Base-by-base conservation (phyloP, 2,113 vertebrate species). In the Leptosomus discolor region DNA sequence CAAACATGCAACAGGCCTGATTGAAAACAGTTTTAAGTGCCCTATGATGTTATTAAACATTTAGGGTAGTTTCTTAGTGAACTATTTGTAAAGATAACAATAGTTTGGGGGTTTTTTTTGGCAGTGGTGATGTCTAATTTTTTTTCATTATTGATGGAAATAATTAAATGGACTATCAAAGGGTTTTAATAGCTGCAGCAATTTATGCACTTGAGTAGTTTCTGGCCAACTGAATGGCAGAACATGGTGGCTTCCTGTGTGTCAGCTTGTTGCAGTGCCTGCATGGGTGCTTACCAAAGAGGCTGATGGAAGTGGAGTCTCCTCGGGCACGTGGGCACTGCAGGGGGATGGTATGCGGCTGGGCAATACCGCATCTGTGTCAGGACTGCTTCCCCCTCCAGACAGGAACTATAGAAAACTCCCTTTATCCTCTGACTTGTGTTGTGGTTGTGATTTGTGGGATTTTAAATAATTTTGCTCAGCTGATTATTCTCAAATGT, bases 271-370 rank as follows among this genome's bases (percentile, higher is more conserved):
- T 37, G 24, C 17, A 34, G 16, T 5, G 32, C 6, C 1, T 0
- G 4, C 32, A 3, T 12, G 24, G 36, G 15, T 30, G 41, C 29
- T 56, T 27, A 6, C 39, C 54, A n/a, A 26, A 43, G 88, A 36
- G 23, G 36, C 43, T 73, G 23, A 3, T 30, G 45, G 71, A 45
- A 46, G 36, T 1, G 9, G 76, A 22, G 22, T 10, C 57, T 41
- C 30, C 64, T 51, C 37, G 17, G 60, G 45, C 75, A 41, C 37
- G 21, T 0, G 2, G 56, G 14, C 37, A 13, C 4, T 0, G 0
- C 21, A 17, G 4, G 37, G 51, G 20, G 19, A 15, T n/a, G n/a
- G n/a, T 6, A 4, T 0, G 3, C 15, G n/a, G 67, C 39, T n/a
- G 58, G 45, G 48, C 36, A 19, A 6, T 1, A 20, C 14, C 64